Conservation (phyloP, 2,888 invertebrate species). For the Nymphalis polychloros region DNA sequence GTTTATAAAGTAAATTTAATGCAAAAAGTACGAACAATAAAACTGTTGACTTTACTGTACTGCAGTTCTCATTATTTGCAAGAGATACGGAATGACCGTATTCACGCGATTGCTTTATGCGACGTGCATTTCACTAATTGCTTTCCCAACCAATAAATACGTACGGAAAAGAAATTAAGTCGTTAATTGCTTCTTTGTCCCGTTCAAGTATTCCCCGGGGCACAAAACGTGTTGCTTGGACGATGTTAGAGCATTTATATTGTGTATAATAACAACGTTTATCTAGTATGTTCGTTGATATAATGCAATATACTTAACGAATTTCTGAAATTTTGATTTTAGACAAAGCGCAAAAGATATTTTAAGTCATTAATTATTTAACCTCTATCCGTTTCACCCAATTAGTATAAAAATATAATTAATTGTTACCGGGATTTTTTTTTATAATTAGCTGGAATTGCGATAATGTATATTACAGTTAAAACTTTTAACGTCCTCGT, state of each 20-base stretch:
- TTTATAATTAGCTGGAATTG: too few relatives aligned
- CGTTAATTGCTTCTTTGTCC: constrained; percentile 11
- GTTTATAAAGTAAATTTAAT: neutral
- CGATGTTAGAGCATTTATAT: neutral
- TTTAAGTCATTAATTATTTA: too few relatives aligned
- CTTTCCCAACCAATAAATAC: constrained; percentile 15
- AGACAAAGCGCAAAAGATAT: too few relatives aligned
- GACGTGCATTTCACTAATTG: constrained; percentile 11
- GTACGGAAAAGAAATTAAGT: constrained; percentile 10
- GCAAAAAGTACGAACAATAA: neutral
- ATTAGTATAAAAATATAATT: too few relatives aligned
- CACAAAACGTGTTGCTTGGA: neutral
- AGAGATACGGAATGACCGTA: neutral
- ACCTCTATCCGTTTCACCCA: too few relatives aligned
- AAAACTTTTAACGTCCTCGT: too few relatives aligned
- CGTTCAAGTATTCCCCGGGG: neutral
- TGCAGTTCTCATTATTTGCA: constrained; percentile 8
- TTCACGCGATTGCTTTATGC: neutral
- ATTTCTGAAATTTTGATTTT: too few relatives aligned
- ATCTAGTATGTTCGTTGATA: too few relatives aligned
- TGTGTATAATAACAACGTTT: neutral
- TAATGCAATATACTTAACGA: too few relatives aligned
- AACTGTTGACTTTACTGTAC: constrained; percentile 1
- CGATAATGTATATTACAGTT: too few relatives aligned
- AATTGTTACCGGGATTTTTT: too few relatives aligned